These are phyloP conservation scores for Eucera pruinosa DNA, from an alignment of 2,888 invertebrate genomes.

Conservation along the genomic window DNA sequence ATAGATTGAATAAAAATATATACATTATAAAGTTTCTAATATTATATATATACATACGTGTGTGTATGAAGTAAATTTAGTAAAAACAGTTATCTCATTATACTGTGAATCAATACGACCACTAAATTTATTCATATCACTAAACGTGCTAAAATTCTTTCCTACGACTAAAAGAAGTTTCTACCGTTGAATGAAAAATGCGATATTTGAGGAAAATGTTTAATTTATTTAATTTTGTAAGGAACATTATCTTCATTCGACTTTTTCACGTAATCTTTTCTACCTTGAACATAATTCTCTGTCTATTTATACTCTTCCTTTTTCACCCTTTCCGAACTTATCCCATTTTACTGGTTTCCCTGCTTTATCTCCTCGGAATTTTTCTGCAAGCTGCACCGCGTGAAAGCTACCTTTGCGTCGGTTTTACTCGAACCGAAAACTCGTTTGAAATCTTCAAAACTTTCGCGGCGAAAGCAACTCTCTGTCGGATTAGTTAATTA, in stretches of 20 bases:
- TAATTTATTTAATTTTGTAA: neutral
- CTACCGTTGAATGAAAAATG: no score
- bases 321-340: conserved; percentile 1
- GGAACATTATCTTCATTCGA: neutral
- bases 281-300: neutral
- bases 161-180: no score
- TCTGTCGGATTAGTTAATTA: conserved; percentile 5
- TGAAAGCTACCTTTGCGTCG: neutral
- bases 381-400: neutral
- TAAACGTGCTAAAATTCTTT: no score
- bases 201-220: neutral
- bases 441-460: conserved; percentile 13
- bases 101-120: no score
- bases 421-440: conserved; percentile 1
- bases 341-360: conserved; percentile 9
- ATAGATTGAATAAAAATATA: no score
- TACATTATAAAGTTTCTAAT: no score
- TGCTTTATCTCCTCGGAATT: conserved; percentile 5
- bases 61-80: no score
- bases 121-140: no score
- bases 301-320: neutral
- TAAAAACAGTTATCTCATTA: no score
- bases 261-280: neutral
- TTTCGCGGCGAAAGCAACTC: neutral
- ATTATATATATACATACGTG: no score